These are phyloP conservation scores for Acanthis flammea DNA, from an alignment of 2,797 vertebrate species.

Conservation along the genomic window DNA sequence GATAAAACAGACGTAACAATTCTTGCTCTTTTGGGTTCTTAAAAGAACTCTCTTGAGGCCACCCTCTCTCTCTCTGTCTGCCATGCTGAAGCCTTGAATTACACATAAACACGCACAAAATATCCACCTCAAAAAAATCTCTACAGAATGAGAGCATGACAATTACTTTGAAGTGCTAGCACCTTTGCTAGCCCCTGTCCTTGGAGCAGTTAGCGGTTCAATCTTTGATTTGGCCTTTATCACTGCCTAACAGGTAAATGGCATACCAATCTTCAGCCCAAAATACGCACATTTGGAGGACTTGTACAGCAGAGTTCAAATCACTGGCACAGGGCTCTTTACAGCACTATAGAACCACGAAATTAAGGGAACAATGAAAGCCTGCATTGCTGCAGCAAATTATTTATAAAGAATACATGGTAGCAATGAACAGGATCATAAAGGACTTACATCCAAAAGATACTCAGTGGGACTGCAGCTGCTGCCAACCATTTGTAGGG, in stretches of 20 bases:
- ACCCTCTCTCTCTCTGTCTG: constrained; percentile 11
- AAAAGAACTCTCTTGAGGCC: constrained; percentile 51
- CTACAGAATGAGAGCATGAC: constrained; percentile 11
- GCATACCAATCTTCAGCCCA: background rate
- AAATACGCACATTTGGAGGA: background rate
- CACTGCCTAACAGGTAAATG: constrained; percentile 40
- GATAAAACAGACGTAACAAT: constrained; percentile 57
- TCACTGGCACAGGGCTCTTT: background rate
- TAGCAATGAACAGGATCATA: background rate
- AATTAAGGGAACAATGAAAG: background rate
- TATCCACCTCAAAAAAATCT: constrained; percentile 37
- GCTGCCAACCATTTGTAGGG: background rate
- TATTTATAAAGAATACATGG: background rate
- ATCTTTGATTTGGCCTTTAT: constrained; percentile 43
- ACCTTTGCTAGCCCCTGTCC: constrained; percentile 42
- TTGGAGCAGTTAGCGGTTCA: constrained; percentile 48
- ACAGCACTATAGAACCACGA: background rate
- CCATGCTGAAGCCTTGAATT: constrained; percentile 40
- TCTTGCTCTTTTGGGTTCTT: constrained; percentile 50
- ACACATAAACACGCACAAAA: constrained; percentile 52
- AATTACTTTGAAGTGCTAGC: constrained; percentile 29
- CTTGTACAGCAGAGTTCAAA: background rate
- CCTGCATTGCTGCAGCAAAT: background rate
- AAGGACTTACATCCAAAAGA: background rate
- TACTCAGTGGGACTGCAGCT: background rate